Evolutionary conservation across 2,888 invertebrate species (phyloP).

Genomic region (Noctua fimbriata): DNA sequence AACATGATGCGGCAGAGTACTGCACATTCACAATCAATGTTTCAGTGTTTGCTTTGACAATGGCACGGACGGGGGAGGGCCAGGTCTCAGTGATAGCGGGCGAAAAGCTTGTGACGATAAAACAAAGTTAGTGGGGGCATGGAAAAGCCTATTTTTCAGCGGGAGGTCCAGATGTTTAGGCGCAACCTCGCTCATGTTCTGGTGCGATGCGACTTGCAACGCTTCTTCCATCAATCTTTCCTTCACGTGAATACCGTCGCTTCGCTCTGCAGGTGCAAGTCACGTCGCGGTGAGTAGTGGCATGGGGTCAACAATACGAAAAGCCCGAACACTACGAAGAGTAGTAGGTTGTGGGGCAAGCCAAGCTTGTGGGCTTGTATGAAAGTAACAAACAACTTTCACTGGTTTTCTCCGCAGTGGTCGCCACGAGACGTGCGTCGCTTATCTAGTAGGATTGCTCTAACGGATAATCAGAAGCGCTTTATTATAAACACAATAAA

Average conservation of each 20-base stretch:
- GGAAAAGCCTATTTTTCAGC: background rate
- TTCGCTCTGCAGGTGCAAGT: background rate
- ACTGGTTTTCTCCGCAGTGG: too few relatives aligned
- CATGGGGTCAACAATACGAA: too few relatives aligned
- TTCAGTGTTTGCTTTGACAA: slow-evolving; percentile 56
- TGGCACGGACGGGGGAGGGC: slow-evolving; percentile 12
- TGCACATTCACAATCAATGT: slow-evolving; percentile 58
- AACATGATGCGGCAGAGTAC: slow-evolving; percentile 22
- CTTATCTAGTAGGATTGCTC: too few relatives aligned
- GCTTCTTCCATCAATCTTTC: background rate
- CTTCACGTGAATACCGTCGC: too few relatives aligned
- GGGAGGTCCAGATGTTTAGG: background rate
- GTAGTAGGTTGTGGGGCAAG: too few relatives aligned
- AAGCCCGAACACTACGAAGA: too few relatives aligned
- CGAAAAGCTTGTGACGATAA: background rate
- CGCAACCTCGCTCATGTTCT: background rate
- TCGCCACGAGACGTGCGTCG: too few relatives aligned
- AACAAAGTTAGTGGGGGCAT: background rate
- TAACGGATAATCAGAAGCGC: too few relatives aligned
- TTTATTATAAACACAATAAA: too few relatives aligned
- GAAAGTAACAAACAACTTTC: too few relatives aligned
- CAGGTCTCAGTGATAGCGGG: slow-evolving; percentile 10
- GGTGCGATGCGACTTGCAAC: background rate
- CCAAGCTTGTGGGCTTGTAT: too few relatives aligned
- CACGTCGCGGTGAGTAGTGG: background rate